Percentiles rank a stretch among this genome's conserved stretches.
Evolutionary conservation across 2,113 vertebrate species (phyloP).

Genomic region (Tyrannus savana): DNA sequence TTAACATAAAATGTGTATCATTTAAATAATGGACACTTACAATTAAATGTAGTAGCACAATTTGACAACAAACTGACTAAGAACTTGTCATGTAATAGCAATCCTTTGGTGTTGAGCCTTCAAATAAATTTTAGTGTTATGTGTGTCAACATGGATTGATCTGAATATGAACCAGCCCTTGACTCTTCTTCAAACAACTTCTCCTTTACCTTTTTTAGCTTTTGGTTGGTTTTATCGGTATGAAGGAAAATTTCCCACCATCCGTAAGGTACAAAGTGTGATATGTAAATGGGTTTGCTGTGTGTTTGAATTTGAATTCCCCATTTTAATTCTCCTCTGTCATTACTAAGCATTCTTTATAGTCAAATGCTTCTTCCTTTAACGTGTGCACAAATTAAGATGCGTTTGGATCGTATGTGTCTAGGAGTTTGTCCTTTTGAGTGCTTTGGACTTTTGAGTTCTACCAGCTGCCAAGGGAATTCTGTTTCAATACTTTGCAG

Average conservation of each 20-base stretch:
- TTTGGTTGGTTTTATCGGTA: constrained; percentile 99
- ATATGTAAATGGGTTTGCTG: constrained; percentile 36
- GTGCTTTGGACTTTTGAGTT: background rate
- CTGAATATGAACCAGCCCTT: background rate
- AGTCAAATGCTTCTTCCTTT: background rate
- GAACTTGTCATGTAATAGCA: background rate
- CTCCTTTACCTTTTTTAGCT: constrained; percentile 78
- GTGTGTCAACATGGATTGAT: background rate
- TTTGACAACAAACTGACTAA: background rate
- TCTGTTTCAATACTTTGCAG: background rate
- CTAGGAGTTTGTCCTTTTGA: background rate
- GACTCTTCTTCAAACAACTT: background rate
- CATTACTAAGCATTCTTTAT: background rate
- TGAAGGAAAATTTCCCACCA: constrained; percentile 94
- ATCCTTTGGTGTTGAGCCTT: background rate
- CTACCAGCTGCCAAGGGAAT: background rate
- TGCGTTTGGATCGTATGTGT: background rate
- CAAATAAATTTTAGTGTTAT: background rate
- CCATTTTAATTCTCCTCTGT: background rate
- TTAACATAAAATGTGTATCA: background rate
- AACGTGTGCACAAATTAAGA: background rate
- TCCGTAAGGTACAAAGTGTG: constrained; percentile 87
- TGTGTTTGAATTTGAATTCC: constrained; percentile 32
- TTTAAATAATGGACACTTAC: background rate
- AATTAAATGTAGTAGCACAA: background rate